Percentiles rank a stretch among this genome's conserved stretches.
Conservation (phyloP, 2,888 invertebrate genomes). For the Synanthedon vespiformis region DNA sequence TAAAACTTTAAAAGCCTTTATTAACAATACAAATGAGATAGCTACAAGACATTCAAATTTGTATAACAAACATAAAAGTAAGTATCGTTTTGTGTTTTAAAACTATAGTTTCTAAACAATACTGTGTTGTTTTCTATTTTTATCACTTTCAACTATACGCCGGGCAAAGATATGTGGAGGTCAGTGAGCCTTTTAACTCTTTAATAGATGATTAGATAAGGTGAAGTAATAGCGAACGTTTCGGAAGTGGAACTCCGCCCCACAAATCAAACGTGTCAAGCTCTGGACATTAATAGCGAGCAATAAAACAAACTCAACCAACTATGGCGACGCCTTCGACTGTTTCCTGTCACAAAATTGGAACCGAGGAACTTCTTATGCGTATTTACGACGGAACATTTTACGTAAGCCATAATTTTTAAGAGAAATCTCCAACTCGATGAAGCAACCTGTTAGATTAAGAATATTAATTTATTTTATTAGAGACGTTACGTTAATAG, state of each 20-base stretch:
- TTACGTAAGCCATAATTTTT: slow-evolving; percentile 19
- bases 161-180: slow-evolving; percentile 15
- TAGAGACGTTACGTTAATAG: slow-evolving; percentile 1
- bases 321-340: slow-evolving; percentile 9
- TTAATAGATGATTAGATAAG: slow-evolving; percentile 27
- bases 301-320: slow-evolving; percentile 48
- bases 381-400: slow-evolving; percentile 24
- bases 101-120: too few species aligned
- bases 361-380: slow-evolving; percentile 19
- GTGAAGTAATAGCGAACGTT: slow-evolving; percentile 15
- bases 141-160: slow-evolving; percentile 9
- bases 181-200: slow-evolving; percentile 16
- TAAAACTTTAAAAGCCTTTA: neutral
- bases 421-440: slow-evolving; percentile 5
- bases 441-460: slow-evolving; percentile 10
- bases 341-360: slow-evolving; percentile 50
- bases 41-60: too few species aligned
- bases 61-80: too few species aligned
- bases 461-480: neutral
- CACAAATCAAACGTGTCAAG: slow-evolving; percentile 41
- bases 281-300: slow-evolving; percentile 47
- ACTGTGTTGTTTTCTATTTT: slow-evolving; percentile 5
- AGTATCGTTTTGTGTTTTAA: too few species aligned
- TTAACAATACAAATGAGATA: too few species aligned
- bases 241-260: slow-evolving; percentile 23